Evolutionary conservation across 2,888 invertebrate genomes (phyloP).

Genomic region (Limnephilus marmoratus): DNA sequence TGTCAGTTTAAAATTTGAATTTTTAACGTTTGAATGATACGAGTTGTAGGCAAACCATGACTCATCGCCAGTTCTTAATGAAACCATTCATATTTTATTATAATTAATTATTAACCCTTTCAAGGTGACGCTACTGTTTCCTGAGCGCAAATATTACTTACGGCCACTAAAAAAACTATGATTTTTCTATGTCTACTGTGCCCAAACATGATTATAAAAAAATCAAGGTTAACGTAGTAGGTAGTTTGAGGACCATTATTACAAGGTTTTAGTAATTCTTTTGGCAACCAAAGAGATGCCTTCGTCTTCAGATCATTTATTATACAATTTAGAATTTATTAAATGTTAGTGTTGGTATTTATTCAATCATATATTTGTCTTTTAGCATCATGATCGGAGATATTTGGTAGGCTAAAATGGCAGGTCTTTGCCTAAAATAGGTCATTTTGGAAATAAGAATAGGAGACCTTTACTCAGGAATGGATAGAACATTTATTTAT

Average conservation of each 20-base stretch:
- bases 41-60: conserved; percentile 15
- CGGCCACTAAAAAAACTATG: background rate
- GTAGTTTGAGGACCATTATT: background rate
- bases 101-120: conserved; percentile 49
- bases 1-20: conserved; percentile 32
- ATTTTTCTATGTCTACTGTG: too few relatives aligned
- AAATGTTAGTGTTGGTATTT: background rate
- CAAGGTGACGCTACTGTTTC: background rate
- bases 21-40: conserved; percentile 38
- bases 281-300: background rate
- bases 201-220: background rate
- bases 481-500: too few relatives aligned
- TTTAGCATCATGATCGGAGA: background rate
- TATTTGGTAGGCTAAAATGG: background rate
- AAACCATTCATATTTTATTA: conserved; percentile 46
- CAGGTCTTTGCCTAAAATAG: background rate
- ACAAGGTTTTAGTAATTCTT: background rate
- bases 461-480: too few relatives aligned
- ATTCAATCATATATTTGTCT: background rate
- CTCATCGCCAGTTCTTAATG: conserved; percentile 40
- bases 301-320: too few relatives aligned
- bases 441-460: background rate
- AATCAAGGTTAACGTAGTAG: background rate
- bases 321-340: too few relatives aligned
- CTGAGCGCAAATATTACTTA: background rate